Base-by-base conservation (phyloP, 2,888 invertebrate genomes). In the Phytoseiulus persimilis region DNA sequence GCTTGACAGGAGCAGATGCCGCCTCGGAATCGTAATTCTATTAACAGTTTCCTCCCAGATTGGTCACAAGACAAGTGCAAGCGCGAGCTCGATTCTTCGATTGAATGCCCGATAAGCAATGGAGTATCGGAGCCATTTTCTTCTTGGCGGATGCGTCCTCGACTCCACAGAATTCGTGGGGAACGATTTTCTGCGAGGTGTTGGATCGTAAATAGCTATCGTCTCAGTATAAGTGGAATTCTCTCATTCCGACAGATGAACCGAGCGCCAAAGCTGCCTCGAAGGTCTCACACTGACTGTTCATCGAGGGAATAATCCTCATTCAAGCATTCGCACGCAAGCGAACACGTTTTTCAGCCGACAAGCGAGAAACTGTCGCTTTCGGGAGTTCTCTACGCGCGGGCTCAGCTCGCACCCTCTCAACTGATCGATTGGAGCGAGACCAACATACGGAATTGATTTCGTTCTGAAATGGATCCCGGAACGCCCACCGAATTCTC, bases 1-100 rank as follows among this genome's bases (percentile, higher is more conserved):
- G 65, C 65, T 65, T 65, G 65, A 65, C 65, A 65, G 65, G 65
- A 65, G 65, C 65, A 65, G 65, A 65, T 65, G 65, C 65, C 65
- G 18, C 65, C 14, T 65, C 65, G 65, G 65, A 14, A 65, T 65
- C 28, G 65, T 65, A 65, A 65, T 65, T 28, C 14, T 65, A 65
- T 65, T 65, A 65, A 28, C 28, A 39, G 65, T 65, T 65, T 28
- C 65, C 65, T 65, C 11, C 65, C 14, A 65, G 23, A 65, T 65
- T 65, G 65, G 65, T 14, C 65, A 65, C 65, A 65, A 28, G 65
- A 65, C 65, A 28, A 65, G 39, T 39, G 39, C 65, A 65, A 65
- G 65, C 5, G 65, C 65, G 14, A 14, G 65, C 28, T 28, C 2
- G 9, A 65, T 2, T 23, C 18, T 28, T 65, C 18, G 65, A 65